Base-by-base conservation (phyloP, 2,113 vertebrate genomes). In the Mesoclemmys tuberculata region DNA sequence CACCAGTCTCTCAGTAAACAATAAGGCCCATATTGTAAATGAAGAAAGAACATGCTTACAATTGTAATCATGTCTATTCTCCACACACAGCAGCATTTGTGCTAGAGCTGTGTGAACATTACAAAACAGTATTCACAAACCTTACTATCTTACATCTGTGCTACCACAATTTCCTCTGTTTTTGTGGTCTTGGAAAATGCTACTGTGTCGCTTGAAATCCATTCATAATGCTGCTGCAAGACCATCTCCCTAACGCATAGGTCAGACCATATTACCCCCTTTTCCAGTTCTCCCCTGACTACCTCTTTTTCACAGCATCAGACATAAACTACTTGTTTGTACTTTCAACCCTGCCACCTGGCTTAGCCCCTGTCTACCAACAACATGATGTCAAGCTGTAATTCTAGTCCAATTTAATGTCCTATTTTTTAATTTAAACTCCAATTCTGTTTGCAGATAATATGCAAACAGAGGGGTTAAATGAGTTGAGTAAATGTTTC, bases 361-460 rank as follows among this genome's bases (percentile, higher is more conserved):
- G n/a, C 41, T 41, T 54, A 85, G 3, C 4, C 87, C 71, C 46
- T 10, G 3, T 58, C 8, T 90, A 13, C 9, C 31, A 64, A 24
- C 52, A 31, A 14, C 51, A 49, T 12, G 8, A 2, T 80, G 4
- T 0, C 0, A 90, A 71, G 31, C 11, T 56, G 10, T 68, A 77
- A 86, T 74, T 94, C 12, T 71, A 64, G 22, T 41, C 35, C 54
- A 68, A 93, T 58, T 90, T 9, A 61, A 55, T 85, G 81, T 85
- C 10, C 6, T 80, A 0, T 58, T 93, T 85, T 82, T 74, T 22
- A 35, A 21, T 80, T 68, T 82, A 4, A 49, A 6, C 80, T 56
- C 49, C 79, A 46, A 21, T 3, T 19, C 6, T 77, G n/a, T 71
- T 71, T 71, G 71, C 12, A 83, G 51, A 4, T 6, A 64, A 11